These are phyloP conservation scores for Drosophila macrospina DNA, from an alignment of 2,888 invertebrate genomes.

Conservation along the genomic window DNA sequence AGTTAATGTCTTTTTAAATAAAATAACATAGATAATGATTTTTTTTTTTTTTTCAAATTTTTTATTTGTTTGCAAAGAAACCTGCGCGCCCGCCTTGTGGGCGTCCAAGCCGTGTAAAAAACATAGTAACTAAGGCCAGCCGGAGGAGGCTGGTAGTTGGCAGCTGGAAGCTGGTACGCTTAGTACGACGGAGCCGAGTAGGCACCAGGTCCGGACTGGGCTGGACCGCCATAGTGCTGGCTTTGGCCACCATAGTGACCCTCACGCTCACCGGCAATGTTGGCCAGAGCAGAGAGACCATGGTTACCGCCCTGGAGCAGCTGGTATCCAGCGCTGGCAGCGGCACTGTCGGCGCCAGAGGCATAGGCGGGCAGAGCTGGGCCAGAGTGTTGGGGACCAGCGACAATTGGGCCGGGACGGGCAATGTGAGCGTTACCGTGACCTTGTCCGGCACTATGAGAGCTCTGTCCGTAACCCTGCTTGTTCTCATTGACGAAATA, in stretches of 20 bases:
- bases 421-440: slow-evolving; percentile 17
- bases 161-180: slow-evolving; percentile 34
- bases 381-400: slow-evolving; percentile 46
- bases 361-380: slow-evolving; percentile 69
- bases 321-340: slow-evolving; percentile 77
- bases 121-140: slow-evolving; percentile 65
- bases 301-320: slow-evolving; percentile 76
- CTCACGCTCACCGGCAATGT: slow-evolving; percentile 68
- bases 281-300: slow-evolving; percentile 75
- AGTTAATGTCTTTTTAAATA: too few species aligned
- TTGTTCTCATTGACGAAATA: slow-evolving; percentile 84
- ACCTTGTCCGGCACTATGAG: slow-evolving; percentile 30
- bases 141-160: slow-evolving; percentile 24
- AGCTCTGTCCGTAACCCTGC: slow-evolving; percentile 68
- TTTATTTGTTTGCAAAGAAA: slow-evolving; percentile 74
- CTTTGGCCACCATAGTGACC: slow-evolving; percentile 53
- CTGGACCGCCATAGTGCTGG: slow-evolving; percentile 46
- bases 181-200: slow-evolving; percentile 62
- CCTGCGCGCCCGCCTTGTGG: slow-evolving; percentile 48
- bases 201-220: slow-evolving; percentile 49
- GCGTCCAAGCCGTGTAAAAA: slow-evolving; percentile 57
- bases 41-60: slow-evolving; percentile 47
- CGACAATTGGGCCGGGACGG: slow-evolving; percentile 52
- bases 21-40: neutral
- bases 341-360: slow-evolving; percentile 71